phyloP scores from a whole-genome alignment of 2,888 invertebrate genomes.

The Parascotia fuliginaria region DNA sequence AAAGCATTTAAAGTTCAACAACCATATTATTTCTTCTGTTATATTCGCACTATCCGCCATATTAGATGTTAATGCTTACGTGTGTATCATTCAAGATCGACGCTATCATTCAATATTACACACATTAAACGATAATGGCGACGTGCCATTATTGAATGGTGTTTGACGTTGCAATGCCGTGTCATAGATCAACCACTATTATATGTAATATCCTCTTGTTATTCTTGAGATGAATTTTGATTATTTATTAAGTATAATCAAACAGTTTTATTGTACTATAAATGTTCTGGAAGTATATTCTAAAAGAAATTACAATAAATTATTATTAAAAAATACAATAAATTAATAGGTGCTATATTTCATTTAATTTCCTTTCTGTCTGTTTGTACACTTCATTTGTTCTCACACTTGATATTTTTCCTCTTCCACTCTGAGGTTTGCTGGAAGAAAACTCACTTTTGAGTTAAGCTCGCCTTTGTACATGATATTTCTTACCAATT shows the following conservation, averaged over 20 bases:
- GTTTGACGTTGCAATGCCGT: slow-evolving; percentile 58
- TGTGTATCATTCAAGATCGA: slow-evolving; percentile 56
- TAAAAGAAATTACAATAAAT: no score
- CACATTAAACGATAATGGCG: slow-evolving; percentile 45
- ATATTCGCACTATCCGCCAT: slow-evolving; percentile 47
- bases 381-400: no score
- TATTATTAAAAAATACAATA: no score
- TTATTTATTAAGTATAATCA: background rate
- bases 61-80: slow-evolving; percentile 55
- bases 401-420: no score
- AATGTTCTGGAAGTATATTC: background rate
- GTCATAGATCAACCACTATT: slow-evolving; percentile 66
- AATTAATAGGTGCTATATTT: no score
- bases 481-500: no score
- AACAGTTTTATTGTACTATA: background rate
- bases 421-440: no score
- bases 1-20: slow-evolving; percentile 1
- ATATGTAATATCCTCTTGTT: slow-evolving; percentile 35
- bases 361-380: no score
- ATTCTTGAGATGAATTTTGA: slow-evolving; percentile 1
- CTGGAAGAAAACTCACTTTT: no score
- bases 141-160: slow-evolving; percentile 59
- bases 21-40: slow-evolving; percentile 19
- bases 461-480: no score
- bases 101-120: slow-evolving; percentile 59